phyloP scores from a whole-genome alignment of 2,113 vertebrate species.

The Alligator mississippiensis region DNA sequence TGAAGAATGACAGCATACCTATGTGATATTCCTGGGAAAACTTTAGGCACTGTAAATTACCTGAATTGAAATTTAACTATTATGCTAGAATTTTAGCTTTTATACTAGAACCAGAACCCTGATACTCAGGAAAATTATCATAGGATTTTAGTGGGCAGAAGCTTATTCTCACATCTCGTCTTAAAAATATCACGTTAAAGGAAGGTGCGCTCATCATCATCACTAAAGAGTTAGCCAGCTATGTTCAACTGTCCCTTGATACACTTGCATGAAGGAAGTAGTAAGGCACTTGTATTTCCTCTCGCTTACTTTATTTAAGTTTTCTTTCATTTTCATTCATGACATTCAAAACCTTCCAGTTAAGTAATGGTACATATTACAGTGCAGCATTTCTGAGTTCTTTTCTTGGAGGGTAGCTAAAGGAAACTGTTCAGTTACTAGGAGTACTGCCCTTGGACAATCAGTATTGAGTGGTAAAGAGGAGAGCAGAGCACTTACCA shows the following conservation, averaged over 20 bases:
- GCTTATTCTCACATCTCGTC: neutral
- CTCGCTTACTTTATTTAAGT: constrained; percentile 9
- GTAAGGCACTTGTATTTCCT: constrained; percentile 42
- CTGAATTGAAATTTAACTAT: neutral
- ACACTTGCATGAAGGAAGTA: neutral
- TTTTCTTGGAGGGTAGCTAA: constrained; percentile 23
- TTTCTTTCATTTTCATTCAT: constrained; percentile 56
- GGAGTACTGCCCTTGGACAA: constrained; percentile 26
- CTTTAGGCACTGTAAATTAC: neutral
- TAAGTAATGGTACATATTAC: neutral
- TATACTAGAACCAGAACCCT: neutral
- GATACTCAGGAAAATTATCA: neutral
- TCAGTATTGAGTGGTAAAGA: neutral
- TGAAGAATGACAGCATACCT: neutral
- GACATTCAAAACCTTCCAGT: constrained; percentile 13
- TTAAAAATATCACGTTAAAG: neutral
- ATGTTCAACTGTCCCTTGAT: neutral
- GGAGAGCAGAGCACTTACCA: neutral
- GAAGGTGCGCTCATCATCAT: neutral
- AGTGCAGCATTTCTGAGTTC: constrained; percentile 13
- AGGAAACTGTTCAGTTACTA: constrained; percentile 30
- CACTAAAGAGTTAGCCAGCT: neutral
- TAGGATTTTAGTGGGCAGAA: neutral
- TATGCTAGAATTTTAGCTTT: neutral
- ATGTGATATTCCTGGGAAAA: neutral